These are phyloP conservation scores for Acheta domesticus DNA, from an alignment of 2,888 invertebrate species.

Conservation along the genomic window DNA sequence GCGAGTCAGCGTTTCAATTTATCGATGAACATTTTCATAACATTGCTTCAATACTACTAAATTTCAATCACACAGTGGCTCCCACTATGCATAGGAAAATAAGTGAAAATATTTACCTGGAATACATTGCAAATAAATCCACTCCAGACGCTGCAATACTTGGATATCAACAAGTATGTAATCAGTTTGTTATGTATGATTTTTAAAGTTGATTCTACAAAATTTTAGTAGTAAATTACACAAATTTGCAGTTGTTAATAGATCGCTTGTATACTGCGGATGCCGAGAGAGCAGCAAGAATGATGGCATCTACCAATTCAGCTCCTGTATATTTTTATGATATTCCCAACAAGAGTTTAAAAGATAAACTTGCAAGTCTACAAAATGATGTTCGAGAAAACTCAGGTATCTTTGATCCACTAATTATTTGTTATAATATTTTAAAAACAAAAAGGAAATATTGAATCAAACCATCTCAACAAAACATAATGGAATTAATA, in stretches of 20 bases:
- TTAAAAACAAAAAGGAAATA: no score
- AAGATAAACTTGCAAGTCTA: constrained; percentile 35
- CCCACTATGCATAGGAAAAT: constrained; percentile 49
- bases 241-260: constrained; percentile 53
- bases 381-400: no score
- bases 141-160: constrained; percentile 52
- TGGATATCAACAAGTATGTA: constrained; percentile 38
- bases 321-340: constrained; percentile 63
- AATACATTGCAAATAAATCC: constrained; percentile 54
- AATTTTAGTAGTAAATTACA: no score
- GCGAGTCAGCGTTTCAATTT: no score
- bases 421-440: no score
- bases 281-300: constrained; percentile 57
- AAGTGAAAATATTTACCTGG: constrained; percentile 54
- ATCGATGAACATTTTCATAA: constrained; percentile 47
- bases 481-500: no score
- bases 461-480: no score
- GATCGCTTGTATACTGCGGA: constrained; percentile 63
- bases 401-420: no score
- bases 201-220: no score
- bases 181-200: no score
- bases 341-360: constrained; percentile 57
- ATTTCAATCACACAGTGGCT: constrained; percentile 59
- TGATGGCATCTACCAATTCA: constrained; percentile 55
- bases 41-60: constrained; percentile 60